Base-by-base conservation (phyloP, 2,797 vertebrate genomes). In the Chelonia mydas region DNA sequence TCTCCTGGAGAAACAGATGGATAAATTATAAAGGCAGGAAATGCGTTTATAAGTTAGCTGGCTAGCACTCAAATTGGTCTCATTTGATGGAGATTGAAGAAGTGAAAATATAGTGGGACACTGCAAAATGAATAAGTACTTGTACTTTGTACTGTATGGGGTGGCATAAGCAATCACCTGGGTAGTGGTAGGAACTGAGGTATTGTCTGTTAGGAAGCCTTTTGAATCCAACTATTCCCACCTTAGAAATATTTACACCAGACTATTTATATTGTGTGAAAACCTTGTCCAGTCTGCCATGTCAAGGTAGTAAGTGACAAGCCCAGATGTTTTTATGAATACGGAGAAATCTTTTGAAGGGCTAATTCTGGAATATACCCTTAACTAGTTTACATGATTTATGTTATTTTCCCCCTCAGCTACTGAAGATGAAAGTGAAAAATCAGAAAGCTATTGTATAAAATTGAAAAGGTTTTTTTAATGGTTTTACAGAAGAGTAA, bases 1-100 rank as follows among this genome's bases (percentile, higher is more conserved):
- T 16, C 90, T 55, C 88, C 80, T 95, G 94, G 72, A 92, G 91
- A 88, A 96, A 33, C 31, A 83, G 9, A 90, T 84, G 81, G 65
- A 77, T 28, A 53, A 94, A 45, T 89, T 93, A 12, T 65, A 83
- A 92, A 83, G 55, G 77, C 74, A 95, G 93, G 78, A n/a, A 84
- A 0, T 84, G 49, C 57, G 37, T 11, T 94, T 95, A 45, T 50
- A 65, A 88, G 28, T 61, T 81, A 86, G 25, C 49, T 93, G 90
- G 55, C 89, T 79, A 91, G 10, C 87, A 87, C 87, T 94, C 77
- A 84, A 1, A 90, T 92, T 88, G 19, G 94, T 87, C 37, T 89
- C 17, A 15, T 86, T 82, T 87, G 77, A 51, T 79, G 47, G 61
- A 79, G 33, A 57, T 59, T 41, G 89, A 88, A 83, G 83, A 65